Conservation (phyloP, 2,888 invertebrate species). For the Eudemis profundana region DNA sequence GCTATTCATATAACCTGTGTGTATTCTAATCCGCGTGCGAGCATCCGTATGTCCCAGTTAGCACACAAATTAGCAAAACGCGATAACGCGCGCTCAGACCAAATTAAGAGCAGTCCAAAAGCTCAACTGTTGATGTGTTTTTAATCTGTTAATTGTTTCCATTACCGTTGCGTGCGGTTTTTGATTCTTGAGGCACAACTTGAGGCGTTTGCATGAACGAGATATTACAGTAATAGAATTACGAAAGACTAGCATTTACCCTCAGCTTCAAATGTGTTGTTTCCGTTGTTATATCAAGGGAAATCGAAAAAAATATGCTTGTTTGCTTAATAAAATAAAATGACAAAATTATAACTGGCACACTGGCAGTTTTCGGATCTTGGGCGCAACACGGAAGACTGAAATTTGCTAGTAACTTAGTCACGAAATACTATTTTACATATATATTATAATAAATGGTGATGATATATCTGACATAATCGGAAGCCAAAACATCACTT, state of each 20-base stretch:
- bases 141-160: constrained; percentile 54
- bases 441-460: no score
- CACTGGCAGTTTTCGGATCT: no score
- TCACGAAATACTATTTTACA: no score
- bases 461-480: no score
- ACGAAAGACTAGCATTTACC: neutral
- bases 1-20: constrained; percentile 43
- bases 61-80: constrained; percentile 60
- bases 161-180: constrained; percentile 20
- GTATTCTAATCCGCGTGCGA: constrained; percentile 62
- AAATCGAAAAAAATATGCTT: no score
- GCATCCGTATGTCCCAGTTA: constrained; percentile 53
- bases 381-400: no score
- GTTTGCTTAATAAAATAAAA: no score
- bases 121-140: constrained; percentile 57
- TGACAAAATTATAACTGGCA: no score
- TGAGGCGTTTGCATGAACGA: neutral
- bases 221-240: neutral
- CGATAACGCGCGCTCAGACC: constrained; percentile 57
- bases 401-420: no score
- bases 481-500: no score
- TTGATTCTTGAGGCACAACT: neutral
- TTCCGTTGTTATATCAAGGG: no score
- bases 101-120: constrained; percentile 62
- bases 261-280: no score